A percentile compares a stretch with the other conserved stretches of the same genome.
Evolutionary conservation across 2,888 invertebrate species (phyloP).

Genomic region (Ashinkailepas kermadecensis): DNA sequence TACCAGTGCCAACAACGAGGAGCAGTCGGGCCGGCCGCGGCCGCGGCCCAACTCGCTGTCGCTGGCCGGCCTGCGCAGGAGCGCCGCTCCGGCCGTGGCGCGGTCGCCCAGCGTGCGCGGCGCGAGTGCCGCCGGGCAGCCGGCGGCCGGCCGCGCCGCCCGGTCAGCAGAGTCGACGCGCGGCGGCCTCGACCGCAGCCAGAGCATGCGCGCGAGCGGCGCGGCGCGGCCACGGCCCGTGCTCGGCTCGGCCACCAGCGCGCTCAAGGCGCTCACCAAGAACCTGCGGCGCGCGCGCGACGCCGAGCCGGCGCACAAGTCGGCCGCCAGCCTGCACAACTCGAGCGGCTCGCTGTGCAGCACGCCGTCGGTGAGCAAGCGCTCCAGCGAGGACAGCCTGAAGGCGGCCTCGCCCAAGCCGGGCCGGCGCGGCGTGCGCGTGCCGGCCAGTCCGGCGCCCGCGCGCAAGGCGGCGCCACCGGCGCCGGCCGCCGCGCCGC

Average conservation of each 20-base stretch:
- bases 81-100: not conserved
- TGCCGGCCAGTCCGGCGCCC: not conserved
- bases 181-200: not conserved
- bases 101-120: not conserved
- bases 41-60: not conserved
- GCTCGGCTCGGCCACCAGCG: conserved; percentile 23
- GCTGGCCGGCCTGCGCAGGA: not conserved
- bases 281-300: conserved; percentile 37
- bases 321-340: conserved; percentile 16
- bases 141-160: not conserved
- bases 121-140: not conserved
- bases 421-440: not conserved
- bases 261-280: conserved; percentile 45
- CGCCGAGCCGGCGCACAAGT: not conserved
- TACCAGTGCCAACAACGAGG: not conserved
- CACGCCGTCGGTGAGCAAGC: conserved; percentile 8
- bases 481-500: not conserved
- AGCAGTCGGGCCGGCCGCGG: not conserved
- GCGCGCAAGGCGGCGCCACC: not conserved
- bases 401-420: not conserved
- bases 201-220: not conserved
- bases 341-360: conserved; percentile 15
- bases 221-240: not conserved
- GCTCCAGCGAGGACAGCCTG: conserved; percentile 13
- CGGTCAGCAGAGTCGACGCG: not conserved